phyloP scores from a whole-genome alignment of 2,797 vertebrate genomes.

The Hipposideros larvatus region DNA sequence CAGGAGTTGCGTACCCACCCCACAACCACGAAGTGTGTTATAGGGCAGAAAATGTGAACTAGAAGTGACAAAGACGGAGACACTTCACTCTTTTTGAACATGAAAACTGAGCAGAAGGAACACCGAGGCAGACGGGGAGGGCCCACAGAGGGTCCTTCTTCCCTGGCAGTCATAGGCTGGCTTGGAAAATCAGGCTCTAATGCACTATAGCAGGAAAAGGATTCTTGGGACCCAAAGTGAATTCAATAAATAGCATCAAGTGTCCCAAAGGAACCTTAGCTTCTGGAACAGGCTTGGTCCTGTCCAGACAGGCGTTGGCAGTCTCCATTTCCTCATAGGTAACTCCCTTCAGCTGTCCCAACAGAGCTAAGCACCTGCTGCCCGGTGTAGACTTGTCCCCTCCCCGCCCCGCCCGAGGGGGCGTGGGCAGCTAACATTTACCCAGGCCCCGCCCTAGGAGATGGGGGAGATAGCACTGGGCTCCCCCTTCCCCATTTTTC shows the following conservation, averaged over 20 bases:
- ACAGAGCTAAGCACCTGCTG: neutral
- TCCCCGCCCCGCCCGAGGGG: neutral
- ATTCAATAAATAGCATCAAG: neutral
- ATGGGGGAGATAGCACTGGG: neutral
- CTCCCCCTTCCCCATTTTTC: neutral
- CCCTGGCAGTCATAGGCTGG: neutral
- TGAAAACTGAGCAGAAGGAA: neutral
- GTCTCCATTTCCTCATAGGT: neutral
- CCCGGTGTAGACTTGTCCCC: neutral
- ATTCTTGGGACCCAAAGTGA: neutral
- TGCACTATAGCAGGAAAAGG: neutral
- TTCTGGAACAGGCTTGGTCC: slow-evolving; percentile 12
- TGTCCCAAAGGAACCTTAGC: neutral
- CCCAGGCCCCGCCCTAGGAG: slow-evolving; percentile 35
- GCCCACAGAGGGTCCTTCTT: neutral
- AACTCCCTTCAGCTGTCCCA: slow-evolving; percentile 20
- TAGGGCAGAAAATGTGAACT: neutral
- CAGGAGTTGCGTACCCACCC: neutral
- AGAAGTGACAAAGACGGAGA: neutral
- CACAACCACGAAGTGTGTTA: neutral
- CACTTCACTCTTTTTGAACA: neutral
- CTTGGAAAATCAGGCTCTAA: neutral
- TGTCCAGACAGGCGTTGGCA: neutral
- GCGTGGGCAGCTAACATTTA: neutral
- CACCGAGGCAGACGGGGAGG: neutral